Percentiles rank a stretch among this genome's conserved stretches.
Evolutionary conservation across 1,140 invertebrate genomes (phyloP).

Genomic region (Helicoverpa zea): DNA sequence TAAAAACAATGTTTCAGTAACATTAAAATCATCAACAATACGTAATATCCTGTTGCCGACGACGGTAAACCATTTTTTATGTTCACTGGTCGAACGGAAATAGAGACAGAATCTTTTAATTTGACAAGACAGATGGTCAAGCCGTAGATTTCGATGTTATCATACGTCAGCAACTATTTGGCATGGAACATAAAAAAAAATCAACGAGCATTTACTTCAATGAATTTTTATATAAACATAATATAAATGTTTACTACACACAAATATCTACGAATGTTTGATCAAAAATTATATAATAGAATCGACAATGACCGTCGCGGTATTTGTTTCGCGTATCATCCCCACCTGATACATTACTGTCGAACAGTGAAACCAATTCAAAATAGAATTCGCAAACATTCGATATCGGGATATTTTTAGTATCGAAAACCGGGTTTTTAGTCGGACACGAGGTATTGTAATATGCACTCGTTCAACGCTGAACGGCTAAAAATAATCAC

Average conservation of each 20-base stretch:
- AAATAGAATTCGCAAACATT: constrained; percentile 86
- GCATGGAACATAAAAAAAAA: constrained; percentile 55
- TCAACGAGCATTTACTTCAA: constrained; percentile 46
- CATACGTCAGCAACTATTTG: constrained; percentile 59
- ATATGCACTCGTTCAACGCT: constrained; percentile 75
- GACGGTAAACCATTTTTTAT: constrained; percentile 40
- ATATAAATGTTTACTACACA: constrained; percentile 49
- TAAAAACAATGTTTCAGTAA: constrained; percentile 58
- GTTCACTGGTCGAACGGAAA: constrained; percentile 56
- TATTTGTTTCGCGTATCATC: constrained; percentile 51
- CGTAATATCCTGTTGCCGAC: constrained; percentile 61
- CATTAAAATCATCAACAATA: constrained; percentile 55
- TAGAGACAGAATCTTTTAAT: constrained; percentile 54
- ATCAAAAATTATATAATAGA: constrained; percentile 37
- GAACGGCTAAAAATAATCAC: constrained; percentile 71
- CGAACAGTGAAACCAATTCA: constrained; percentile 75
- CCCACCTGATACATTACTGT: constrained; percentile 56
- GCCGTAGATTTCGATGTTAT: constrained; percentile 62
- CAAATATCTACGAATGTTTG: constrained; percentile 24
- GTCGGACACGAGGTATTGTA: constrained; percentile 78
- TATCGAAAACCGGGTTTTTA: constrained; percentile 84
- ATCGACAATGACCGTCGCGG: neutral
- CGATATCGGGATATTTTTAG: constrained; percentile 85
- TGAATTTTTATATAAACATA: constrained; percentile 54
- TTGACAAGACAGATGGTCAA: constrained; percentile 48